Conservation (phyloP, 1,140 invertebrate genomes). For the Idris sp. region DNA sequence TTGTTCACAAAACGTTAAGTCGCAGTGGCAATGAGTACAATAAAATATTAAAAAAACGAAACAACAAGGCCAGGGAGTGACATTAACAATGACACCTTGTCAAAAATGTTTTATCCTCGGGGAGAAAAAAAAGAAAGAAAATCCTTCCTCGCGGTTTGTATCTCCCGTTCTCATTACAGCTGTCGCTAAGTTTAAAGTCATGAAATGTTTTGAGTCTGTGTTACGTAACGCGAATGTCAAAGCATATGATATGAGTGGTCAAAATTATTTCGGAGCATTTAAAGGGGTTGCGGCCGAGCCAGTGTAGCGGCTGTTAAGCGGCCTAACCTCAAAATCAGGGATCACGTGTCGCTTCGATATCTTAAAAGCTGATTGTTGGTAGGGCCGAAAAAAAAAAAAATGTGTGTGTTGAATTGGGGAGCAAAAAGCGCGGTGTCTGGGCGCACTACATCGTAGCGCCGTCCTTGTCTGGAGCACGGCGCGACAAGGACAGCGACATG, state of each 20-base stretch:
- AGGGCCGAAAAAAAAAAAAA: no score
- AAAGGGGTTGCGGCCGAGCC: constrained; percentile 7
- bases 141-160: no score
- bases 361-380: no score
- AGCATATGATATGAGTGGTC: constrained; percentile 31
- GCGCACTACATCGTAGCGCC: constrained; percentile 2
- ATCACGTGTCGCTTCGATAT: no score
- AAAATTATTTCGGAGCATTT: constrained; percentile 8
- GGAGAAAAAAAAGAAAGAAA: no score
- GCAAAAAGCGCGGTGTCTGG: neutral
- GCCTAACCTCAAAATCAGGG: neutral
- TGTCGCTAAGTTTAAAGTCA: constrained; percentile 46
- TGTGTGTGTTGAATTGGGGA: no score
- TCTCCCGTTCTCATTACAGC: constrained; percentile 13
- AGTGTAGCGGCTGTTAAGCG: no score
- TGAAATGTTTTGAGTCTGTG: constrained; percentile 48
- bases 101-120: neutral
- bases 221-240: constrained; percentile 56
- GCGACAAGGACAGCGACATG: constrained; percentile 19
- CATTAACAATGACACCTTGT: no score
- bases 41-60: no score
- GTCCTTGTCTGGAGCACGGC: constrained; percentile 12
- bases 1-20: no score
- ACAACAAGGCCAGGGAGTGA: no score
- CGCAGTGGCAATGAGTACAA: no score